Evolutionary conservation across 2,113 vertebrate genomes (phyloP).

Genomic region (Natator depressus): DNA sequence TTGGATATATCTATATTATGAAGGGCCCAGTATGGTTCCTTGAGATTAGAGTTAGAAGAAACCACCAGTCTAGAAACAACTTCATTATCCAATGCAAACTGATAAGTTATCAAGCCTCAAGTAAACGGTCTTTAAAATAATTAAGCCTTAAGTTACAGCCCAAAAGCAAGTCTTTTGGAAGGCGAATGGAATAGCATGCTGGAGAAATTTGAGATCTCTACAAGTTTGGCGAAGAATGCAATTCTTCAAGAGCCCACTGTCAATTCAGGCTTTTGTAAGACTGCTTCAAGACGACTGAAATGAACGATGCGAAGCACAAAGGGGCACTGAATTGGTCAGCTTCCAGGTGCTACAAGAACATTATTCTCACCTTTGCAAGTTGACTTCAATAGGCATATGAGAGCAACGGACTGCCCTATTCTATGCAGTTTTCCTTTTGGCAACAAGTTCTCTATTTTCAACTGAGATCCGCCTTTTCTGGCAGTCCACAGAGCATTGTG

Average conservation of each 20-base stretch:
- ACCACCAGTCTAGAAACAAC: background rate
- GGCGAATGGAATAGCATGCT: background rate
- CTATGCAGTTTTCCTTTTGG: background rate
- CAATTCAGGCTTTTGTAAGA: background rate
- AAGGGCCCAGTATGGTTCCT: background rate
- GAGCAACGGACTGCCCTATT: background rate
- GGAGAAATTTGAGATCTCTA: background rate
- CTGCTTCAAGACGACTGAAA: background rate
- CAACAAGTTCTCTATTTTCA: background rate
- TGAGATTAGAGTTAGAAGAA: background rate
- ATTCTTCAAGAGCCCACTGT: background rate
- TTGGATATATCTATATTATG: background rate
- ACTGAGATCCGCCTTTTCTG: background rate
- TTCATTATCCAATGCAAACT: background rate
- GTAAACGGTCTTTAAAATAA: background rate
- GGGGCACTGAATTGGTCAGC: background rate
- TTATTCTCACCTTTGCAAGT: background rate
- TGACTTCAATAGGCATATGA: background rate
- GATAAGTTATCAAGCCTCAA: background rate
- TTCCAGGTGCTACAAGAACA: background rate
- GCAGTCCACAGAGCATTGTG: background rate
- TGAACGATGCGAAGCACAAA: background rate
- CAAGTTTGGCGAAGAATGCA: background rate
- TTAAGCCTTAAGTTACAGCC: background rate
- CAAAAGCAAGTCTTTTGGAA: background rate